Evolutionary conservation across 1,140 invertebrate genomes (phyloP).

Genomic region (Halictus rubicundus): DNA sequence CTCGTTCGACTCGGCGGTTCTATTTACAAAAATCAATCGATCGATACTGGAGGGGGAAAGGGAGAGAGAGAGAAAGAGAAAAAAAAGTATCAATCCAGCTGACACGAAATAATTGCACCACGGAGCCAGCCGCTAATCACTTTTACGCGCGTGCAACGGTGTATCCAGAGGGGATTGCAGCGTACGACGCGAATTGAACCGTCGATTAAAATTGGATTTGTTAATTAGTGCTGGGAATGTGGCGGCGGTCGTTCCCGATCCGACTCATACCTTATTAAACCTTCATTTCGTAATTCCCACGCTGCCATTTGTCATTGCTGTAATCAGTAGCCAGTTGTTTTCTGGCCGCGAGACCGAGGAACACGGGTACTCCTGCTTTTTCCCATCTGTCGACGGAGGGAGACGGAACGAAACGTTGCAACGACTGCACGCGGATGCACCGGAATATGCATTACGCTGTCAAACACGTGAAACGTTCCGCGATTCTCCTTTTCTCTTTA

Average conservation of each 20-base stretch:
- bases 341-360: not conserved
- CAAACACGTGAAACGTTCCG: no score
- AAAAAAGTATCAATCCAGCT: slow-evolving; percentile 28
- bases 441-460: no score
- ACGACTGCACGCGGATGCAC: no score
- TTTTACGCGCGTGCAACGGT: slow-evolving; percentile 54
- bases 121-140: slow-evolving; percentile 60
- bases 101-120: slow-evolving; percentile 65
- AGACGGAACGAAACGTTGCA: not conserved
- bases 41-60: not conserved
- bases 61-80: not conserved
- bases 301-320: slow-evolving; percentile 67
- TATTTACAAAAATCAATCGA: not conserved
- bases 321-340: slow-evolving; percentile 58
- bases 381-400: not conserved
- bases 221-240: slow-evolving; percentile 71
- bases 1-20: slow-evolving; percentile 9
- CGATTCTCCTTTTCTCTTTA: no score
- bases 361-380: not conserved
- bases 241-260: slow-evolving; percentile 44
- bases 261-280: slow-evolving; percentile 73
- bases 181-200: slow-evolving; percentile 62
- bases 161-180: slow-evolving; percentile 12
- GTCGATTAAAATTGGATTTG: slow-evolving; percentile 76
- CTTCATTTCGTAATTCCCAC: slow-evolving; percentile 72